Evolutionary conservation across 2,113 vertebrate species (phyloP), one percentile per base, ranked within the genome.

Genomic region (Silurus meridionalis): DNA sequence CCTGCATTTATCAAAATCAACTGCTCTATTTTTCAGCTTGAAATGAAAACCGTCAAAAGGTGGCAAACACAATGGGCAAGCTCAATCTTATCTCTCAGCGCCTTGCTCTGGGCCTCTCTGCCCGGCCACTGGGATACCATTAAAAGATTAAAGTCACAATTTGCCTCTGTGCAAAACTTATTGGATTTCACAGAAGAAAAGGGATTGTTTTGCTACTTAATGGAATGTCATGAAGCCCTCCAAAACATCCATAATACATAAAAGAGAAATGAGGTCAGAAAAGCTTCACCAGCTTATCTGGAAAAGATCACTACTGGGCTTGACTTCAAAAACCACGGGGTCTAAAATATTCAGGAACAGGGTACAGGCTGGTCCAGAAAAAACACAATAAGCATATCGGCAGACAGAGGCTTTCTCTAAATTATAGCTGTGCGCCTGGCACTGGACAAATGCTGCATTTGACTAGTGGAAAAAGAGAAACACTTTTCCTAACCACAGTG

Each of bases 1-100:
- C 88, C 91, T 92, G 92, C 96, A 96, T 96, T 95, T 94, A 96
- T 95, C 95, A 96, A 95, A 95, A 92, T 93, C 94, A 91, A 85
- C 74, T 88, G 85, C 89, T 90, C 94, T 92, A 95, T 96, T 95
- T 95, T 94, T 96, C 96, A 95, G 95, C 93, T 93, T 94, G 92
- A 95, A 95, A 94, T 91, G 94, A 95, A 92, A 90, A 90, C 92
- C 93, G 95, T 96, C 94, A 95, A 90, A 90, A 94, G 93, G 93
- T 94, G 93, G 92, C 94, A 92, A 92, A 93, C 86, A 95, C 94
- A 95, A 95, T 94, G 93, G 57, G 93, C 89, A 92, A 92, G 93
- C 94, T 94, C 93, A 93, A 94, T 95, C 95, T 94, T 92, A 92
- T 94, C 93, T 93, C 92, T 87, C 19, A 90, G 91, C 79, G 92